Percentiles rank a stretch among this genome's conserved stretches.
Conservation (phyloP, 2,888 invertebrate genomes). For the Prosapia bicincta region DNA sequence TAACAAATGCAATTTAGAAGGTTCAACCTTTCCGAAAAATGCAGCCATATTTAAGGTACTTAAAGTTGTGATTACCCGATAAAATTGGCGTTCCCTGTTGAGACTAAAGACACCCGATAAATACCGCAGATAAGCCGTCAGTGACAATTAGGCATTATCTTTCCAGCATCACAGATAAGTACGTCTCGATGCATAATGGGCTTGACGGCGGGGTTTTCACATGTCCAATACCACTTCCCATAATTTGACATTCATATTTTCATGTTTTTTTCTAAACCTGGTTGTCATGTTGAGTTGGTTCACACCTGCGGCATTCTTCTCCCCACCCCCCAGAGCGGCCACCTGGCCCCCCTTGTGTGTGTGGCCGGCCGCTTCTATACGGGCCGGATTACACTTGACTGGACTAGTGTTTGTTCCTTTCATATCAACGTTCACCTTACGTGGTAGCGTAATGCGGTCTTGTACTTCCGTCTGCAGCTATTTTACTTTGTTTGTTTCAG, state of each 20-base stretch:
- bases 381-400: not conserved
- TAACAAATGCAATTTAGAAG: too few species aligned
- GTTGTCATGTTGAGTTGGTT: not conserved
- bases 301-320: not conserved
- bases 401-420: not conserved
- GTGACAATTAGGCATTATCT: not conserved
- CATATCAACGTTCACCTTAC: not conserved
- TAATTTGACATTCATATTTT: slow-evolving; percentile 33
- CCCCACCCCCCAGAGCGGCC: not conserved
- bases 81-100: not conserved
- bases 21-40: too few species aligned
- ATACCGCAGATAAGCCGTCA: not conserved
- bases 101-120: not conserved
- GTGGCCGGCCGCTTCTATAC: not conserved
- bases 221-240: slow-evolving; percentile 26
- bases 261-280: not conserved
- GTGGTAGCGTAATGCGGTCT: not conserved
- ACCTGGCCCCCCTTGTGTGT: not conserved
- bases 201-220: not conserved
- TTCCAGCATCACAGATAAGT: not conserved
- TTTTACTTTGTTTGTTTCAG: too few species aligned
- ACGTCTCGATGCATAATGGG: not conserved
- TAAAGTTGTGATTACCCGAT: not conserved
- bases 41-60: too few species aligned
- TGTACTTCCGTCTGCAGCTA: not conserved